Base-by-base conservation (phyloP, 1,140 invertebrate genomes). In the Phocides pigmalion region DNA sequence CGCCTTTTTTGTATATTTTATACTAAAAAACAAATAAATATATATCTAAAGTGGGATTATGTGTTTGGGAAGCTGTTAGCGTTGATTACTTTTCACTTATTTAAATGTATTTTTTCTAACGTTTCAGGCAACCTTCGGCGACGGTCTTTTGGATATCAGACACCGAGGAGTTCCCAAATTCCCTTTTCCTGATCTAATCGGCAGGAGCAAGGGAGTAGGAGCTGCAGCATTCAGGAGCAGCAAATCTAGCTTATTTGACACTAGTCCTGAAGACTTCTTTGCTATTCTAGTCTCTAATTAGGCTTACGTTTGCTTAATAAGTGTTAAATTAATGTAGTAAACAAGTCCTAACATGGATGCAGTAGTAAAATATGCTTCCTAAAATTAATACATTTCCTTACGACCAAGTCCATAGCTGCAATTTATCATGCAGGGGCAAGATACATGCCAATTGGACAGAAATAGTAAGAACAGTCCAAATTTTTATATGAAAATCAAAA, bases 81-180 rank as follows among this genome's bases (percentile, higher is more conserved):
- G n/a, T n/a, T n/a, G n/a, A n/a, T n/a, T n/a, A n/a, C n/a, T n/a
- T n/a, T n/a, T n/a, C n/a, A n/a, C n/a, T 44, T 44, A 17, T 44
- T 16, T 14, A 44, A 44, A 44, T 17, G 19, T 5, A n/a, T 46
- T 46, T 46, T 20, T 17, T n/a, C 15, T 20, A 2, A 47, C n/a
- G 19, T 82, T 89, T 14, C 80, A 89, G 86, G 63, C 68, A 0
- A 65, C 64, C 11, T 90, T 87, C 51, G 80, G 81, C 17, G 81
- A 87, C 0, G 81, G 74, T 14, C 70, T 84, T 8, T 71, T 90
- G 1, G 83, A 90, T 64, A 53, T 84, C 28, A 73, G 87, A 22
- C 87, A 90, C 35, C 77, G 87, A 6, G 87, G 87, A 2, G 64
- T 76, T 2, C 86, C 87, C 0, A 72, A 76, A 64, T 87, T 90